Percentiles rank a stretch among this genome's conserved stretches.
These are phyloP conservation scores for Sus scrofa DNA, from an alignment of 2,113 vertebrate species.

Conservation along the genomic window DNA sequence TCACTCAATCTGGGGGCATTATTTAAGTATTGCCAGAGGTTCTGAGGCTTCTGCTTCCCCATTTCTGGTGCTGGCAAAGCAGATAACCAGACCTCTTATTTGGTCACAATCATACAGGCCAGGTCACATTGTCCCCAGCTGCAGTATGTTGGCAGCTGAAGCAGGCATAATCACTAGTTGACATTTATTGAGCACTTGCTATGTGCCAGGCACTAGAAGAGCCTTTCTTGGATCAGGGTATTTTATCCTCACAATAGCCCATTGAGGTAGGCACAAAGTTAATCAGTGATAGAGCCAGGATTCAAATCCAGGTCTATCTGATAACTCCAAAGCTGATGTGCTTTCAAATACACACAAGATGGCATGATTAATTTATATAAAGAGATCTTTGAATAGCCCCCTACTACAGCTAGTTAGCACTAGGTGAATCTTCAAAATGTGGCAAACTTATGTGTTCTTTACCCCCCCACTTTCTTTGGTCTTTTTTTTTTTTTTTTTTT, in stretches of 20 bases:
- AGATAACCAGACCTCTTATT: slow-evolving; percentile 49
- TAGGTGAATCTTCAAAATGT: slow-evolving; percentile 55
- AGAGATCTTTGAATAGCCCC: slow-evolving; percentile 44
- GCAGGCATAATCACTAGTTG: slow-evolving; percentile 61
- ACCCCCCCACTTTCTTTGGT: too few relatives aligned
- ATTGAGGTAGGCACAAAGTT: slow-evolving; percentile 52
- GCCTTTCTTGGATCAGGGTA: slow-evolving; percentile 13
- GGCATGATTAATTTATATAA: slow-evolving; percentile 69
- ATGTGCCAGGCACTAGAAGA: slow-evolving; percentile 46
- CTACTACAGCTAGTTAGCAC: slow-evolving; percentile 36
- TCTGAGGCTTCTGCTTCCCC: neutral
- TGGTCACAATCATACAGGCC: slow-evolving; percentile 1
- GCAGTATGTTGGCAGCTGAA: slow-evolving; percentile 62
- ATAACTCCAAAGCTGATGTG: slow-evolving; percentile 56
- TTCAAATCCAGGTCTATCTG: slow-evolving; percentile 67
- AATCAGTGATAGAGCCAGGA: slow-evolving; percentile 38
- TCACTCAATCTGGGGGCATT: neutral
- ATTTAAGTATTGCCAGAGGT: neutral
- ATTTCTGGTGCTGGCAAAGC: slow-evolving; percentile 50
- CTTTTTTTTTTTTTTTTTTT: too few relatives aligned
- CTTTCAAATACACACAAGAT: slow-evolving; percentile 67
- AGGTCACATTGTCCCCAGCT: slow-evolving; percentile 58
- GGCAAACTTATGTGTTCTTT: slow-evolving; percentile 52
- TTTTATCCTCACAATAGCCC: slow-evolving; percentile 58
- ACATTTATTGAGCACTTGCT: slow-evolving; percentile 66